These are phyloP conservation scores for Bradypodion ventrale DNA, from an alignment of 2,797 vertebrate species.

Conservation along the genomic window DNA sequence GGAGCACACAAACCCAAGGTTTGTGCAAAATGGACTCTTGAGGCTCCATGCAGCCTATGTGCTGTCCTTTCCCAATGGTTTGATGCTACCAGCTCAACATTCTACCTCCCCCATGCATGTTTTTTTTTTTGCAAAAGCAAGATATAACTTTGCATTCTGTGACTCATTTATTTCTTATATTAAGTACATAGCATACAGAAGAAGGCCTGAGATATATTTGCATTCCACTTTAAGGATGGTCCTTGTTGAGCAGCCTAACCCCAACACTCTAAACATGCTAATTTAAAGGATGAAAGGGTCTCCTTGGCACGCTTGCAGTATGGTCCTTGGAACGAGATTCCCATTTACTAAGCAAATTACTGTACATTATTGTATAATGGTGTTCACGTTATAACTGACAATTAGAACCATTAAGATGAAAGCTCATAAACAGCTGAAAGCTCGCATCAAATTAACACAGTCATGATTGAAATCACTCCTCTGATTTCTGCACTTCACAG, in stretches of 20 bases:
- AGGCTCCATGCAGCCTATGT: no score
- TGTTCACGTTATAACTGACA: slow-evolving; percentile 73
- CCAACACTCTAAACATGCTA: slow-evolving; percentile 57
- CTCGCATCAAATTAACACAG: slow-evolving; percentile 75
- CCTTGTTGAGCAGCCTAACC: slow-evolving; percentile 45
- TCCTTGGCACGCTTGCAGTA: slow-evolving; percentile 55
- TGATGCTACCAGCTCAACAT: no score
- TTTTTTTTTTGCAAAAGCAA: no score
- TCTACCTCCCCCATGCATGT: no score
- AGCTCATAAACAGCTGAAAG: slow-evolving; percentile 71
- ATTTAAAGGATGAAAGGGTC: slow-evolving; percentile 61
- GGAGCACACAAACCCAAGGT: neutral
- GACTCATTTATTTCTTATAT: neutral
- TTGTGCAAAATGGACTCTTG: neutral
- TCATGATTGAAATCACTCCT: slow-evolving; percentile 73
- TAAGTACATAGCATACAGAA: neutral
- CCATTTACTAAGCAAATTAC: slow-evolving; percentile 75
- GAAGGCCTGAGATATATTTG: slow-evolving; percentile 34
- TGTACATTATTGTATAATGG: slow-evolving; percentile 71
- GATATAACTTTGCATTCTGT: neutral
- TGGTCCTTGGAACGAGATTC: slow-evolving; percentile 71
- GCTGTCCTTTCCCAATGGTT: no score
- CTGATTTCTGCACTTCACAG: slow-evolving; percentile 72
- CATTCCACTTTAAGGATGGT: slow-evolving; percentile 34
- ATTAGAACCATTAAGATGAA: slow-evolving; percentile 73